Conservation (phyloP, 2,888 invertebrate genomes). For the Cheilosia pagana region DNA sequence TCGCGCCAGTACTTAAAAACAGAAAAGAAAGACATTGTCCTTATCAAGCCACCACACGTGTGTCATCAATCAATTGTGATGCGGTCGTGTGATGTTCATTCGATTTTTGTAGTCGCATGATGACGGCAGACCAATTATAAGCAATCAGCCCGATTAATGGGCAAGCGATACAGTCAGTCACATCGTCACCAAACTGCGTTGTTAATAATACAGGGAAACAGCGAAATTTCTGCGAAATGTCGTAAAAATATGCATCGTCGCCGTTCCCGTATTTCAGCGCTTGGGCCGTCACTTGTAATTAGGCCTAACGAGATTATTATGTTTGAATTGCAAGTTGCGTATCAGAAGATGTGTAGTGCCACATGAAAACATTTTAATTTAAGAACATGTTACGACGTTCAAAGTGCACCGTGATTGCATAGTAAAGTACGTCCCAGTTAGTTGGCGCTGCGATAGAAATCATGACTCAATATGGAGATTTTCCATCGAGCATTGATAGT, state of each 20-base stretch:
- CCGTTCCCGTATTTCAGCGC: neutral
- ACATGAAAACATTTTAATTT: conserved; percentile 34
- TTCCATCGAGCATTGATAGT: too few species aligned
- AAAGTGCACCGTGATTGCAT: conserved; percentile 3
- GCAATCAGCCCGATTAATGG: conserved; percentile 20
- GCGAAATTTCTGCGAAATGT: neutral
- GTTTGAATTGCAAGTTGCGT: conserved; percentile 11
- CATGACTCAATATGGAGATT: too few species aligned
- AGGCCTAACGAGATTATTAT: conserved; percentile 35
- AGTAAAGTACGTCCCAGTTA: neutral
- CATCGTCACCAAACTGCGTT: conserved; percentile 27
- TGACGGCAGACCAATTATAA: conserved; percentile 40
- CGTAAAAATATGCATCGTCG: neutral
- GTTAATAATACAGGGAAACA: neutral
- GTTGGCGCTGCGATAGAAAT: neutral
- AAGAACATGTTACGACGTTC: neutral
- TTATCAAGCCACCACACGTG: conserved; percentile 24
- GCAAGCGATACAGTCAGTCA: neutral
- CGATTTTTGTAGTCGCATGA: neutral
- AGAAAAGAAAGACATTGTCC: neutral
- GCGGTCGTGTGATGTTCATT: conserved; percentile 26
- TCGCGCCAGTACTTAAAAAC: neutral
- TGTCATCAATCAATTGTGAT: conserved; percentile 40
- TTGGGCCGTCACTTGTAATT: conserved; percentile 12
- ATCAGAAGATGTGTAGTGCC: neutral